Conservation (phyloP, 1,140 invertebrate species). For the Onthophagus taurus region DNA sequence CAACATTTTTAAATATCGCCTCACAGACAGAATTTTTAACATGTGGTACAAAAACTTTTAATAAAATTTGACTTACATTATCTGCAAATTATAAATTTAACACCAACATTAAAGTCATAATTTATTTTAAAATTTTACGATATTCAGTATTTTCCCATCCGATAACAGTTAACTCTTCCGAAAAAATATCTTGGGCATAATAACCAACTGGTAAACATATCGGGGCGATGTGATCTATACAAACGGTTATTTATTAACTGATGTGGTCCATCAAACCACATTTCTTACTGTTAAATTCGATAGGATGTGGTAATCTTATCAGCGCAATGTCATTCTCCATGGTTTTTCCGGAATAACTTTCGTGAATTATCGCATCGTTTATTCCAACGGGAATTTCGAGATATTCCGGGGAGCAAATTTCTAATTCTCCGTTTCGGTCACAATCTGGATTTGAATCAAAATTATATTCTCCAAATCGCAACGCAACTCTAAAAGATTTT, state of each 20-base stretch:
- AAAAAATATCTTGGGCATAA: neutral
- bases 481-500: constrained; percentile 40
- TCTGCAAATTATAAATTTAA: constrained; percentile 18
- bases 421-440: constrained; percentile 37
- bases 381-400: constrained; percentile 46
- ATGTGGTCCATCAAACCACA: too few relatives aligned
- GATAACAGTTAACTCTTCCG: constrained; percentile 38
- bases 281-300: constrained; percentile 19
- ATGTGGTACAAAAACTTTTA: constrained; percentile 43
- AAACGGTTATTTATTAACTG: constrained; percentile 3
- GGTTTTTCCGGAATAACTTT: constrained; percentile 39
- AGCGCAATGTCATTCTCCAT: constrained; percentile 54
- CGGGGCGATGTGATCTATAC: neutral
- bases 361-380: constrained; percentile 45
- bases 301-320: constrained; percentile 42
- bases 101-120: too few relatives aligned
- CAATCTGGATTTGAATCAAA: constrained; percentile 48
- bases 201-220: constrained; percentile 8
- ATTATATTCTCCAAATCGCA: constrained; percentile 56
- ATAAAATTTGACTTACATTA: constrained; percentile 37
- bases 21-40: constrained; percentile 40
- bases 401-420: constrained; percentile 44
- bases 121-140: constrained; percentile 32
- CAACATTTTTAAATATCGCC: constrained; percentile 25
- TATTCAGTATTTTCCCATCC: constrained; percentile 52